Conservation (phyloP, 2,113 vertebrate species). For the Strix aluco region DNA sequence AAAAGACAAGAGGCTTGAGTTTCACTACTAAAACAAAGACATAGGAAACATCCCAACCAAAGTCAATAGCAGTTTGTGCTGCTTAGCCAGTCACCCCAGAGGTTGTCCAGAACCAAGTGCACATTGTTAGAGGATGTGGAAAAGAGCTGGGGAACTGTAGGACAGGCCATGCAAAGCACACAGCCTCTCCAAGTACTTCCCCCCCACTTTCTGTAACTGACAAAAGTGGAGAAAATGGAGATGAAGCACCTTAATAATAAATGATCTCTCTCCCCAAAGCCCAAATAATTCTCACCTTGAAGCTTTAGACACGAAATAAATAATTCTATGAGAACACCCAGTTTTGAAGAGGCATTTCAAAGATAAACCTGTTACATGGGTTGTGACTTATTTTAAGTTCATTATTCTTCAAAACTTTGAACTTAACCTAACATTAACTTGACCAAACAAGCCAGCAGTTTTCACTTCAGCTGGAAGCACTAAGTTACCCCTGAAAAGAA, state of each 20-base stretch:
- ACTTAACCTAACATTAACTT: not conserved
- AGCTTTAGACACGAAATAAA: not conserved
- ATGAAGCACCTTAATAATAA: not conserved
- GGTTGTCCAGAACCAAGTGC: not conserved
- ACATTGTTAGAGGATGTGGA: rapidly evolving
- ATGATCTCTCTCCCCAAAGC: too few relatives aligned
- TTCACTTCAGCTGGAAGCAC: not conserved
- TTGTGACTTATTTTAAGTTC: not conserved
- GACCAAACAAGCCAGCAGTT: not conserved
- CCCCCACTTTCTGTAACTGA: not conserved
- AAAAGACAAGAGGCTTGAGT: not conserved
- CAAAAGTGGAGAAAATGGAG: not conserved
- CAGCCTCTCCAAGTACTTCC: not conserved
- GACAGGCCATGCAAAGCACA: not conserved
- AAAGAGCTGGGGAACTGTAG: not conserved
- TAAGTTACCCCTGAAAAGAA: not conserved
- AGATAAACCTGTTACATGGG: not conserved
- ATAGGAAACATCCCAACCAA: not conserved
- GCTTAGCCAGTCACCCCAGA: not conserved
- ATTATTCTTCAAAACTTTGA: not conserved
- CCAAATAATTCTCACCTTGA: not conserved
- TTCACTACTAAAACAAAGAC: not conserved
- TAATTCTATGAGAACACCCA: not conserved
- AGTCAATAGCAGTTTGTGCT: not conserved
- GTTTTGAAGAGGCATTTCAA: not conserved